Evolutionary conservation across 2,888 invertebrate species (phyloP).

Genomic region (Synergus itoensis): DNA sequence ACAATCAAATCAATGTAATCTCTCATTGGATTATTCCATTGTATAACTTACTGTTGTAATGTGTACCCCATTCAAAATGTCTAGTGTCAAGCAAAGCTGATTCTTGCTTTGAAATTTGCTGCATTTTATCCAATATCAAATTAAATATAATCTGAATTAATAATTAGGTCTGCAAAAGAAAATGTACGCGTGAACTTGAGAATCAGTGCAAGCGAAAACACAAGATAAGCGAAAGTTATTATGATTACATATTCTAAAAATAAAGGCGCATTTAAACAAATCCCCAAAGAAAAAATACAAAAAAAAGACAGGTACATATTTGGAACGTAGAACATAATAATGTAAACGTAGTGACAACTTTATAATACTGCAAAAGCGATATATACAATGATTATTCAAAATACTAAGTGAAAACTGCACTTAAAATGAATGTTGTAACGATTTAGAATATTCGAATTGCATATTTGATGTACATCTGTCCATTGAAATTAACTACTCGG

Average conservation of each 20-base stretch:
- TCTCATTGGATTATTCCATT: slow-evolving; percentile 62
- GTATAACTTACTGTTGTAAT: slow-evolving; percentile 70
- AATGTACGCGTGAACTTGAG: slow-evolving; percentile 49
- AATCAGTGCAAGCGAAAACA: slow-evolving; percentile 72
- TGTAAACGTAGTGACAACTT: slow-evolving; percentile 72
- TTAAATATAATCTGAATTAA: not conserved
- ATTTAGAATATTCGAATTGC: slow-evolving; percentile 69
- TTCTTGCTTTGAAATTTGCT: slow-evolving; percentile 58
- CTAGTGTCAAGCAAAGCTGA: slow-evolving; percentile 73
- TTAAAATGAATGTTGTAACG: slow-evolving; percentile 71
- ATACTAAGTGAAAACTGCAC: slow-evolving; percentile 70
- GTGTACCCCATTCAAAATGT: slow-evolving; percentile 66
- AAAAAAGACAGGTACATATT: slow-evolving; percentile 68
- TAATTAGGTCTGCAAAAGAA: not conserved
- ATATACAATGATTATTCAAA: slow-evolving; percentile 73
- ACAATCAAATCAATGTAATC: slow-evolving; percentile 46
- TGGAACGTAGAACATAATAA: slow-evolving; percentile 71
- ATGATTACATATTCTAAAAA: slow-evolving; percentile 56
- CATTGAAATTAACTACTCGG: slow-evolving; percentile 60
- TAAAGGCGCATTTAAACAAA: slow-evolving; percentile 61
- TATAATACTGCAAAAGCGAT: slow-evolving; percentile 71
- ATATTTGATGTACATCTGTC: slow-evolving; percentile 68
- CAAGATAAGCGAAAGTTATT: slow-evolving; percentile 61
- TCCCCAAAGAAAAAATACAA: slow-evolving; percentile 54
- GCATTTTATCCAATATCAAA: not conserved